phyloP scores from a whole-genome alignment of 2,888 invertebrate species.

The Neoascia interrupta region DNA sequence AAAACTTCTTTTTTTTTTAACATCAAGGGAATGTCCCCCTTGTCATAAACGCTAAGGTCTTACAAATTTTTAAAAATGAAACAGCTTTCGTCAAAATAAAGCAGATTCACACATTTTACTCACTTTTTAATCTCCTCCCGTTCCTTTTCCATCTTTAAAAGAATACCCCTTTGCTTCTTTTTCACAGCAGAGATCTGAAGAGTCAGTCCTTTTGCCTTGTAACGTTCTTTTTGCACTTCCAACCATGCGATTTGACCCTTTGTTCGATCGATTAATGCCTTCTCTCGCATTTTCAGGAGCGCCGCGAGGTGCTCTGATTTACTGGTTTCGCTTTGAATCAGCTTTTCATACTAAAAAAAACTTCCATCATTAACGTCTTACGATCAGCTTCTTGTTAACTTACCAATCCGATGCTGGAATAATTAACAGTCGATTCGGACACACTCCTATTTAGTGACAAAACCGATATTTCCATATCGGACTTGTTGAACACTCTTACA shows the following conservation, averaged over 20 bases:
- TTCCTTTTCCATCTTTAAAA: conserved; percentile 85
- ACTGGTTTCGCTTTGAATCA: conserved; percentile 85
- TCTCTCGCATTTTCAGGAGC: conserved; percentile 84
- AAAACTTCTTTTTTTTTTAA: no score
- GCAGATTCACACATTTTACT: conserved; percentile 48
- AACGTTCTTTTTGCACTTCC: conserved; percentile 84
- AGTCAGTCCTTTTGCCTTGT: conserved; percentile 82
- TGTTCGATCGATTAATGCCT: conserved; percentile 84
- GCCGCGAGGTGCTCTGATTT: conserved; percentile 84
- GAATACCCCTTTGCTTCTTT: conserved; percentile 85
- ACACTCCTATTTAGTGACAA: conserved; percentile 70
- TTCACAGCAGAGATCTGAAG: conserved; percentile 82
- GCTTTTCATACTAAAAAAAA: conserved; percentile 81
- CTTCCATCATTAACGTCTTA: not conserved
- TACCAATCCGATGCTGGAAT: conserved; percentile 76
- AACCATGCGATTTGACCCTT: conserved; percentile 84
- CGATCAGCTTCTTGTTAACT: no score
- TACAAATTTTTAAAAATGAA: no score
- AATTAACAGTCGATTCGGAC: conserved; percentile 74
- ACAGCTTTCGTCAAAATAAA: no score
- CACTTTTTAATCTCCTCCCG: conserved; percentile 85
- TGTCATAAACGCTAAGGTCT: no score
- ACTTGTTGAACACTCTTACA: conserved; percentile 72
- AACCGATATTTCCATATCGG: conserved; percentile 71
- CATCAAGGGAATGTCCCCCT: no score